Percentiles rank a stretch among this genome's conserved stretches.
phyloP scores from a whole-genome alignment of 1,140 invertebrate genomes.

The Ceratitis capitata region DNA sequence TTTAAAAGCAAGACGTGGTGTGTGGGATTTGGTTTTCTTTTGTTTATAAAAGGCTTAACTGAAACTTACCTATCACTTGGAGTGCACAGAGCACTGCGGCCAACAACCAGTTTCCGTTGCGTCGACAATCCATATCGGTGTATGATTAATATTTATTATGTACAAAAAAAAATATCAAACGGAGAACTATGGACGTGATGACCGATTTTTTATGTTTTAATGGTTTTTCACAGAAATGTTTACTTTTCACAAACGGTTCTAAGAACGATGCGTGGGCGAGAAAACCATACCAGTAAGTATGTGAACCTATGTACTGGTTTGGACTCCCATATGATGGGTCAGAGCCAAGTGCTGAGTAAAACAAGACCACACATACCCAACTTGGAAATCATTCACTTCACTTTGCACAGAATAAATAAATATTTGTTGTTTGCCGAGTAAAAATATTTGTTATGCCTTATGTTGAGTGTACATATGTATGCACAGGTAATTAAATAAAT shows the following conservation, averaged over 20 bases:
- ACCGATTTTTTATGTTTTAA: background rate
- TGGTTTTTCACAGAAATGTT: slow-evolving; percentile 4
- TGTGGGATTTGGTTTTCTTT: too few species aligned
- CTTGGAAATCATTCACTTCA: background rate
- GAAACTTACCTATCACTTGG: background rate
- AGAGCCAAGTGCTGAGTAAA: background rate
- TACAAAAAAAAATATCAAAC: background rate
- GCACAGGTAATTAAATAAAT: background rate
- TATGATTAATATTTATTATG: background rate
- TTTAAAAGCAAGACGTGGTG: too few species aligned
- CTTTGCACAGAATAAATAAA: background rate
- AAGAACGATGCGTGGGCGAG: background rate
- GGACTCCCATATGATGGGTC: background rate
- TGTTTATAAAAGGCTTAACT: too few species aligned
- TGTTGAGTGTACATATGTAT: background rate
- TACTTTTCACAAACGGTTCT: background rate
- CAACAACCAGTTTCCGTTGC: background rate
- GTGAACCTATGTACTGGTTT: background rate
- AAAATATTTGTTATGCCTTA: background rate
- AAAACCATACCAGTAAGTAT: background rate
- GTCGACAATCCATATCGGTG: background rate
- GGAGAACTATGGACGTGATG: background rate
- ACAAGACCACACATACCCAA: background rate
- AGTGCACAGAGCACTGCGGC: background rate
- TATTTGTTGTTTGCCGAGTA: slow-evolving; percentile 4